Conservation (phyloP, 2,888 invertebrate species). For the Empis livida region DNA sequence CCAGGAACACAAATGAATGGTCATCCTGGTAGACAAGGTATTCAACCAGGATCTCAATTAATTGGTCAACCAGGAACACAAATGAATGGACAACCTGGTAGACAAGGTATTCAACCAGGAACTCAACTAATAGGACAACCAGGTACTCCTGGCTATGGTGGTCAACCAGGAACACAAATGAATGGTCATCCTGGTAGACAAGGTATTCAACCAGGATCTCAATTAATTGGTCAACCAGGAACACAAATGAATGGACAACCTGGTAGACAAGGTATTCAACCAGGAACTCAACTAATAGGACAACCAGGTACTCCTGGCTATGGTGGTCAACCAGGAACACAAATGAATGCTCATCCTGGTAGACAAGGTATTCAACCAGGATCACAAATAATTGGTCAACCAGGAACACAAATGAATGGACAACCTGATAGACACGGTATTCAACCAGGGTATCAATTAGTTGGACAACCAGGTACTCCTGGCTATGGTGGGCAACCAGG, state of each 20-base stretch:
- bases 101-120: not conserved
- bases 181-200: not conserved
- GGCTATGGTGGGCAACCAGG: not conserved
- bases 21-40: not conserved
- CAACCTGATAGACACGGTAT: not conserved
- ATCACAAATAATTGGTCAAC: not conserved
- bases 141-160: not conserved
- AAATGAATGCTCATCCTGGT: not conserved
- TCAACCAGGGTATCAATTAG: not conserved
- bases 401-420: not conserved
- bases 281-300: conserved; percentile 1
- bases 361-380: not conserved
- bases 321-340: conserved; percentile 1
- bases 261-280: not conserved
- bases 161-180: not conserved
- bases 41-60: no score
- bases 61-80: not conserved
- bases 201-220: not conserved
- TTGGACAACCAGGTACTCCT: not conserved
- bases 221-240: not conserved
- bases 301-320: not conserved
- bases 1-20: not conserved
- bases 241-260: not conserved
- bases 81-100: not conserved
- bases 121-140: not conserved